These are phyloP conservation scores for Pseudomyrmex gracilis DNA, from an alignment of 1,140 invertebrate species.

Conservation along the genomic window DNA sequence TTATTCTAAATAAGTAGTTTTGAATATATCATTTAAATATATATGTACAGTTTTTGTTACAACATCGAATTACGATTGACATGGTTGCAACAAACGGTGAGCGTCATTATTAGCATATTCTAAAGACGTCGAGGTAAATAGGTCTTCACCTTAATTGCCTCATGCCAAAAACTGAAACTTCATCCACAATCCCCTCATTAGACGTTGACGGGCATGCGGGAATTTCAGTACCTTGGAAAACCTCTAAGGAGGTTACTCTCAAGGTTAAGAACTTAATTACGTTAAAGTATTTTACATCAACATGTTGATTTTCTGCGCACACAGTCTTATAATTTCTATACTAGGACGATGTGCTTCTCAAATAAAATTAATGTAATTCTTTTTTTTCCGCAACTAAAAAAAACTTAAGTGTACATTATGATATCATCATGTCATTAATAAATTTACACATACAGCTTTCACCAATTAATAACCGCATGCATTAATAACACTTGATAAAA, in stretches of 20 bases:
- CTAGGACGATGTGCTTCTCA: neutral
- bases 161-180: conserved; percentile 69
- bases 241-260: conserved; percentile 77
- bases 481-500: conserved; percentile 60
- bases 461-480: conserved; percentile 1
- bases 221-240: conserved; percentile 80
- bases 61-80: conserved; percentile 12
- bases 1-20: neutral
- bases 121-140: conserved; percentile 55
- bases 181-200: conserved; percentile 79
- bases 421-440: conserved; percentile 34
- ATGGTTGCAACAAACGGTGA: neutral
- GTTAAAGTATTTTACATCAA: conserved; percentile 59
- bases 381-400: neutral
- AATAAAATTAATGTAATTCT: neutral
- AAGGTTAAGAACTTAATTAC: conserved; percentile 77
- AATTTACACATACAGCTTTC: neutral
- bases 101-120: conserved; percentile 41
- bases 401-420: neutral
- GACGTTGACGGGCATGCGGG: conserved; percentile 77
- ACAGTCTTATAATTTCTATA: neutral
- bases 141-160: conserved; percentile 70
- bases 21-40: too few relatives aligned
- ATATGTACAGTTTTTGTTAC: neutral
- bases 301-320: conserved; percentile 27